phyloP scores from a whole-genome alignment of 2,113 vertebrate species.

The Labeo catla region DNA sequence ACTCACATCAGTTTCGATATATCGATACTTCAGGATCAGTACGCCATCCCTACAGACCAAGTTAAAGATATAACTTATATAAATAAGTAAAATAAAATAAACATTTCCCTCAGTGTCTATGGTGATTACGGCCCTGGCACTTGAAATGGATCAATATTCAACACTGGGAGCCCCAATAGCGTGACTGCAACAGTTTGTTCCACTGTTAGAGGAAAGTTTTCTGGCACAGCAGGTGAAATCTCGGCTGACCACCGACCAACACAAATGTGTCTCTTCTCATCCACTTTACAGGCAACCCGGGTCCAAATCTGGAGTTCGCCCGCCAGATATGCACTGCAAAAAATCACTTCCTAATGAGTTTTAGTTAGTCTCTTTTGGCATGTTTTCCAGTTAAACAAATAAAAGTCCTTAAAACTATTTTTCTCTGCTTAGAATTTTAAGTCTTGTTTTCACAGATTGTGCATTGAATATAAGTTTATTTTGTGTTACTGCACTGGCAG shows the following conservation, averaged over 20 bases:
- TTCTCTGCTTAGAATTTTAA: neutral
- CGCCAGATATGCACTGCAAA: neutral
- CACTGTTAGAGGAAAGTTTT: constrained; percentile 4
- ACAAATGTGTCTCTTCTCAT: neutral
- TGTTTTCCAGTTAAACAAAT: neutral
- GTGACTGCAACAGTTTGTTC: neutral
- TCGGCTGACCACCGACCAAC: neutral
- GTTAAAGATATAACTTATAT: no score
- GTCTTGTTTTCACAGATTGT: neutral
- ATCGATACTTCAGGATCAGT: no score
- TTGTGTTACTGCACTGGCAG: neutral
- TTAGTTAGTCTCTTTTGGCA: neutral
- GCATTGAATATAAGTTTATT: neutral
- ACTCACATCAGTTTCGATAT: no score
- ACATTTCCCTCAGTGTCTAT: no score
- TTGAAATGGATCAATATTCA: neutral
- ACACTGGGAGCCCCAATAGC: neutral
- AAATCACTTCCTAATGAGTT: neutral
- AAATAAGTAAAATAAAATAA: no score
- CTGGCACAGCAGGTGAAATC: neutral
- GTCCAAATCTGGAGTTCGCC: neutral
- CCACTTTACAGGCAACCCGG: neutral
- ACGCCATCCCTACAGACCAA: no score
- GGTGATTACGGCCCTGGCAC: no score
- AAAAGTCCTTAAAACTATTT: neutral